Base-by-base conservation (phyloP, 2,888 invertebrate species). In the Drosophila phalerata region DNA sequence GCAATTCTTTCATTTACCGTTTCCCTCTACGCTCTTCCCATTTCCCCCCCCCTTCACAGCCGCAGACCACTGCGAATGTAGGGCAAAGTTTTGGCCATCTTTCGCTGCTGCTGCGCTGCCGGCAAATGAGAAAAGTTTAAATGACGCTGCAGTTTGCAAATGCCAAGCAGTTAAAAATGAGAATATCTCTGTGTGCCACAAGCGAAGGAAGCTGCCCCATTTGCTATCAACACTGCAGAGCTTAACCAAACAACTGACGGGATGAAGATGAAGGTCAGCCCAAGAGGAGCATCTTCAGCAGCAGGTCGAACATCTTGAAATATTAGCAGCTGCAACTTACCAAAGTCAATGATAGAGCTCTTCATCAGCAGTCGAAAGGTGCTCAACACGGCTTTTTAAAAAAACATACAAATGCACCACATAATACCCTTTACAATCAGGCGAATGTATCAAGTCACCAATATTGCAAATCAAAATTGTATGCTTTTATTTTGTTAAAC, bases 81-180 rank as follows among this genome's bases (percentile, higher is more conserved):
- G 68, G 70, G 66, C 63, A 66, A 84, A 84, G 64, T 86, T 88
- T 88, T 72, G 25, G 56, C 68, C 53, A 47, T 19, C 51, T 52
- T 47, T 48, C 48, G 49, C 72, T 65, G 49, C 43, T 42, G 55
- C 75, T 58, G 74, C 76, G 65, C 80, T 68, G 77, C 71, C 73
- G 66, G 74, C 75, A 88, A 87, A 87, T 87, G 86, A 85, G 89
- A 88, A 87, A 89, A 87, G 89, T 87, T 87, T 83, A 89, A 86
- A 86, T 86, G 86, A 88, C 81, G 81, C 86, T 86, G 88, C 89
- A 89, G 85, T 81, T 86, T 87, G 88, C 84, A 85, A 85, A 85
- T 85, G 84, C 84, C 89, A 86, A 81, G 87, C 86, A 81, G 87
- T 84, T 84, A 84, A 84, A 84, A 86, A 86, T 80, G 80, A 70